These are phyloP conservation scores for Etheostoma cragini DNA, from an alignment of 2,113 vertebrate genomes.

Conservation along the genomic window DNA sequence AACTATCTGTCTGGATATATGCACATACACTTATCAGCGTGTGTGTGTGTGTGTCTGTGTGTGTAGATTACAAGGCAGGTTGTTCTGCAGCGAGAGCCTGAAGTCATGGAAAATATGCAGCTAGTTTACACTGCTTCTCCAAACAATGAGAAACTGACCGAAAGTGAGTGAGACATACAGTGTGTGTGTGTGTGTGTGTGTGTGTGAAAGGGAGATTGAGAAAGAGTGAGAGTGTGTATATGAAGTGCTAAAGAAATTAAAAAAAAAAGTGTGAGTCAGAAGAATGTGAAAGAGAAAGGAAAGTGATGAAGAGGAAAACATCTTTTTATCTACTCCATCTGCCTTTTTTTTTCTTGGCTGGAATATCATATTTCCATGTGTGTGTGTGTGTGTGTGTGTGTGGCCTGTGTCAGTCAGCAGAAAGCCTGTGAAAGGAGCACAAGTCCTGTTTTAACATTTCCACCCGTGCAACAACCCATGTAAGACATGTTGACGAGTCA, in stretches of 20 bases:
- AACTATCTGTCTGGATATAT: slow-evolving; percentile 23
- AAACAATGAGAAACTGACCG: slow-evolving; percentile 72
- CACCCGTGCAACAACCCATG: slow-evolving; percentile 12
- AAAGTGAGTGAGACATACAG: slow-evolving; percentile 45
- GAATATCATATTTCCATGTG: slow-evolving; percentile 56
- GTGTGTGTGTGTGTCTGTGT: slow-evolving; percentile 17
- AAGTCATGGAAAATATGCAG: slow-evolving; percentile 82
- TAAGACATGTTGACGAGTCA: slow-evolving; percentile 5
- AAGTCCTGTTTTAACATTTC: slow-evolving; percentile 45
- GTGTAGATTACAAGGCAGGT: slow-evolving; percentile 46
- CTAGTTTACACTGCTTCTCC: slow-evolving; percentile 75
- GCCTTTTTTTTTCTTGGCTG: slow-evolving; percentile 63
- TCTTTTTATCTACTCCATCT: slow-evolving; percentile 55
- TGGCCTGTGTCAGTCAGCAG: slow-evolving; percentile 53
- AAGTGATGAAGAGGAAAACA: slow-evolving; percentile 60
- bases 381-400: slow-evolving; percentile 30
- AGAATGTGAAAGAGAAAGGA: slow-evolving; percentile 46
- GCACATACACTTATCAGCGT: slow-evolving; percentile 16
- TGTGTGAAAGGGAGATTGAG: neutral
- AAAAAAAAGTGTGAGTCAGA: slow-evolving; percentile 40
- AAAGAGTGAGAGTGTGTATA: neutral
- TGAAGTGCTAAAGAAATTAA: slow-evolving; percentile 30
- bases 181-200: slow-evolving; percentile 17
- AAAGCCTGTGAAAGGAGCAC: slow-evolving; percentile 46
- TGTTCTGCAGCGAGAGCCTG: slow-evolving; percentile 62